phyloP scores from a whole-genome alignment of 2,888 invertebrate genomes.

The Prosopocoilus inquinatus region DNA sequence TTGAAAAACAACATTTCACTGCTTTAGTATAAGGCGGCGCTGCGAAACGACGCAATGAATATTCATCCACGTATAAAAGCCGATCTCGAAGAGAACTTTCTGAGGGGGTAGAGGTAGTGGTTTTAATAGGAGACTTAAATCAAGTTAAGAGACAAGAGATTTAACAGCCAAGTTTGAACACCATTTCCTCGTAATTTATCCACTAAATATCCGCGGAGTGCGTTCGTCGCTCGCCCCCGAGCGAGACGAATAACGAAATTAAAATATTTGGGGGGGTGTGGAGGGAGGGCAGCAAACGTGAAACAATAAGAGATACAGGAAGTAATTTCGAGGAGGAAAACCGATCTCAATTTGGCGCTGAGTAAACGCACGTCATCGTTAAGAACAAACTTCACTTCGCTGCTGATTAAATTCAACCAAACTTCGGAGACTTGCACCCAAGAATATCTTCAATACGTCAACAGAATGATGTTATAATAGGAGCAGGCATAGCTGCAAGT shows the following conservation, averaged over 20 bases:
- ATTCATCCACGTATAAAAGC: conserved; percentile 43
- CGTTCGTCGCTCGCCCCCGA: no score
- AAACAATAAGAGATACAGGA: no score
- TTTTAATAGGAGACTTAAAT: conserved; percentile 48
- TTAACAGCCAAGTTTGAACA: conserved; percentile 31
- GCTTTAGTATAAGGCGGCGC: background rate
- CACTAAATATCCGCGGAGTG: background rate
- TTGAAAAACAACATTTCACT: background rate
- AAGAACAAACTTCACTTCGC: no score
- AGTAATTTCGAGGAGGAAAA: no score
- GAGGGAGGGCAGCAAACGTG: no score
- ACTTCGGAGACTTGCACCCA: no score
- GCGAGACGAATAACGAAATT: conserved; percentile 16
- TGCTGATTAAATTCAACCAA: no score
- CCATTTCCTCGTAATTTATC: conserved; percentile 17
- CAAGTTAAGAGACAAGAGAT: conserved; percentile 43
- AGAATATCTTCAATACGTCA: no score
- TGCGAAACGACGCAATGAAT: conserved; percentile 38
- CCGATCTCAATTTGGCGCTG: no score
- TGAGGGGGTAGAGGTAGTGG: conserved; percentile 35
- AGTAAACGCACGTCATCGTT: no score
- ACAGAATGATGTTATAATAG: no score
- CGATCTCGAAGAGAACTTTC: conserved; percentile 32
- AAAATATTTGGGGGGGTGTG: conserved; percentile 11
- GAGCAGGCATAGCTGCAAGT: no score